Conservation (phyloP, 2,113 vertebrate genomes). For the Eurystomus gularis region DNA sequence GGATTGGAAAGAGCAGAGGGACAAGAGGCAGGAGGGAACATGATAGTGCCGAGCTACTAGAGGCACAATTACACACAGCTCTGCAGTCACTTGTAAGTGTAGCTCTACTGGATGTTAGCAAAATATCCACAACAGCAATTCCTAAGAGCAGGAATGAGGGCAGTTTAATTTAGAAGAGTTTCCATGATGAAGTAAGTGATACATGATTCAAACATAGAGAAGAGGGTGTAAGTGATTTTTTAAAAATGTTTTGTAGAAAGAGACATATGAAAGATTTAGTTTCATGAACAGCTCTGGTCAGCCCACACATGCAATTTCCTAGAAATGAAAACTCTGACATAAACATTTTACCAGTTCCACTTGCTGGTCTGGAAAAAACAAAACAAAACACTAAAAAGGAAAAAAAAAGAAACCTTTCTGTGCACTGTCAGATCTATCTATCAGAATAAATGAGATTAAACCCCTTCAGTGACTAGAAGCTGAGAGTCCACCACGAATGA, state of each 20-base stretch:
- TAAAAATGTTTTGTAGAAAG: neutral
- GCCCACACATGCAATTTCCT: neutral
- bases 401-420: neutral
- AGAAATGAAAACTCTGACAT: neutral
- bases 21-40: constrained; percentile 33
- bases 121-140: neutral
- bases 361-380: neutral
- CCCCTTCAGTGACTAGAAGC: neutral
- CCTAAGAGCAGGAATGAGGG: neutral
- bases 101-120: neutral
- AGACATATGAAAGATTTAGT: neutral
- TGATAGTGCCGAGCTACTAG: neutral
- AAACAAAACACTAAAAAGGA: neutral
- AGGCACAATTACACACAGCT: neutral
- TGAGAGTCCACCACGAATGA: neutral
- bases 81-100: neutral
- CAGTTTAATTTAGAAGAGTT: neutral
- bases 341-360: neutral
- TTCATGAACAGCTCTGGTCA: neutral
- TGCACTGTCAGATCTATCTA: neutral
- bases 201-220: neutral
- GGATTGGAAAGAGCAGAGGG: constrained; percentile 30
- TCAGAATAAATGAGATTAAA: neutral
- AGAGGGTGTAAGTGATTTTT: neutral
- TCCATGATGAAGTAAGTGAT: neutral